These are phyloP conservation scores for Habrosyne pyritoides DNA, from an alignment of 2,888 invertebrate genomes.

Conservation along the genomic window DNA sequence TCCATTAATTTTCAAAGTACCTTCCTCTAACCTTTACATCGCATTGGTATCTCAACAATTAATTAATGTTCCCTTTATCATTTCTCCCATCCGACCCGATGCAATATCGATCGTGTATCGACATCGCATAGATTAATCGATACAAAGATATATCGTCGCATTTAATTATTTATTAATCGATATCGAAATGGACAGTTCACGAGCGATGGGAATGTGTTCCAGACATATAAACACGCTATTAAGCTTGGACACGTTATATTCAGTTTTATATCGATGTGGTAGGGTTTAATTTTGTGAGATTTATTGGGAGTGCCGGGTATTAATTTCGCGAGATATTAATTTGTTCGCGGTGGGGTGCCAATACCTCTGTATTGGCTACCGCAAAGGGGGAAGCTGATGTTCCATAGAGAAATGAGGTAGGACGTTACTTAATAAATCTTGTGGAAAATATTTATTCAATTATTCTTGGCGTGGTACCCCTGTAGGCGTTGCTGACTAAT, in stretches of 20 bases:
- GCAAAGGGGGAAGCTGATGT: slow-evolving; percentile 27
- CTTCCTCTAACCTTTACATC: background rate
- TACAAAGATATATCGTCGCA: slow-evolving; percentile 45
- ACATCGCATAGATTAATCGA: slow-evolving; percentile 34
- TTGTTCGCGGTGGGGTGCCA: slow-evolving; percentile 52
- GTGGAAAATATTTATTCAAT: background rate
- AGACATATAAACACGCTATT: background rate
- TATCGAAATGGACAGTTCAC: slow-evolving; percentile 31
- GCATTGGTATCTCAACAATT: background rate
- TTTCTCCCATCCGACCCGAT: background rate
- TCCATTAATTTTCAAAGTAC: background rate
- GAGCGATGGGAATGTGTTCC: slow-evolving; percentile 23
- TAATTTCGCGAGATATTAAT: slow-evolving; percentile 49
- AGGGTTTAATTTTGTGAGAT: slow-evolving; percentile 19
- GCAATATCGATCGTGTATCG: slow-evolving; percentile 22
- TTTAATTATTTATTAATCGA: slow-evolving; percentile 59
- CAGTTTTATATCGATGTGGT: slow-evolving; percentile 6
- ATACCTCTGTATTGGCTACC: slow-evolving; percentile 41
- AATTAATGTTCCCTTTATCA: background rate
- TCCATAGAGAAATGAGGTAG: slow-evolving; percentile 24
- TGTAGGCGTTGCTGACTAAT: background rate
- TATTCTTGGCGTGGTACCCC: background rate
- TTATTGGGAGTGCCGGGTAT: background rate
- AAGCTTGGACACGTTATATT: background rate
- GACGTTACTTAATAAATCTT: slow-evolving; percentile 20